Base-by-base conservation (phyloP, 2,113 vertebrate genomes). In the Coracopsis vasa region DNA sequence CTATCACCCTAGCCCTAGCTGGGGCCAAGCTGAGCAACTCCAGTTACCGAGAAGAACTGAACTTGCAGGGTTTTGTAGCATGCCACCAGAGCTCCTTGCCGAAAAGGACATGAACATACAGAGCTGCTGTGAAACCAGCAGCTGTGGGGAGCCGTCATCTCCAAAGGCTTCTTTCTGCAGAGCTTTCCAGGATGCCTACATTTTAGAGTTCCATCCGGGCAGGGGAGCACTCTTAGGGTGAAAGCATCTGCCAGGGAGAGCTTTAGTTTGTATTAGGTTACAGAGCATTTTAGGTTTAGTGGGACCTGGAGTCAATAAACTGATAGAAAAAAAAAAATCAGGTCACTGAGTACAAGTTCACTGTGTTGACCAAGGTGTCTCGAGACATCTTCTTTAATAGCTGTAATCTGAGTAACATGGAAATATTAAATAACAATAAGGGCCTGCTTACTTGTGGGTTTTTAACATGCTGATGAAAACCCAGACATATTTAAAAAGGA, bases 401-500 rank as follows among this genome's bases (percentile, higher is more conserved):
- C 73, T 92, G 66, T 79, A 79, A 85, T 87, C 15, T n/a, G 56
- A 94, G 44, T 47, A 87, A 61, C 18, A 31, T 31, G 62, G 78
- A 72, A 71, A 72, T 75, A 72, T 37, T 65, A 89, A 91, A 45
- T 78, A 67, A 85, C 86, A 92, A 29, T 82, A 67, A 82, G 78
- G 19, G 44, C 61, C 62, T 79, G 66, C 73, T 87, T 56, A 44
- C 75, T 62, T 94, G 89, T 92, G 95, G 77, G 47, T 89, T 91
- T 92, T 75, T 44, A 91, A 79, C 39, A n/a, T 20, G 16, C 77
- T 64, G 41, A 78, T 1, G 11, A 85, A 91, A 92, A 31, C 70
- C 58, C 65, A 87, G 90, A 60, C 35, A 6, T 81, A 71, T 56
- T 92, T 79, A 65, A 85, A 90, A 80, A 94, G 86, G 92, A 81